Base-by-base conservation (phyloP, 2,113 vertebrate species). In the Genyomyrus donnyi region DNA sequence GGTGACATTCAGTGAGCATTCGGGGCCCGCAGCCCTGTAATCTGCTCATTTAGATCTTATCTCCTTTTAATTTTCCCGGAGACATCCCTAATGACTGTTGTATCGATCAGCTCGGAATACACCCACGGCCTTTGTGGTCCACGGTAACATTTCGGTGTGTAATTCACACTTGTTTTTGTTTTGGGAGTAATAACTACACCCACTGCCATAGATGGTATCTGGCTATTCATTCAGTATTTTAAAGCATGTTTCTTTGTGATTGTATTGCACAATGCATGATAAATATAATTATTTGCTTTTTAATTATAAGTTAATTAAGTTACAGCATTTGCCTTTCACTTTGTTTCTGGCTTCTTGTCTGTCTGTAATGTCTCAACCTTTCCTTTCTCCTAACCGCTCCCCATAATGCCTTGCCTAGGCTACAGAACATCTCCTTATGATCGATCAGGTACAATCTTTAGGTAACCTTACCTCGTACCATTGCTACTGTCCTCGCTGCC, bases 401-500 rank as follows among this genome's bases (percentile, higher is more conserved):
- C 89, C 31, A 80, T 88, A 89, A 90, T 91, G 87, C 87, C 42
- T 90, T 92, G 89, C 83, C 94, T 93, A 97, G 96, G 95, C 94
- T 95, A 95, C 94, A 95, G 93, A 93, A 95, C 95, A 0, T 93
- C 95, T 93, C 95, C 94, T 77, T 95, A 96, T 85, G 96, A 96
- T 92, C 95, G 95, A 95, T 96, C 96, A 96, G 96, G 96, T 96
- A 95, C 87, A 90, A 89, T 92, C 93, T 93, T 94, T 92, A 94
- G 95, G 91, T 89, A 90, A 91, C 91, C 91, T 91, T 86, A 84
- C 66, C 31, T 87, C 83, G 89, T 53, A 90, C 91, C 90, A 58
- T 83, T 90, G 88, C 87, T 50, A 88, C 85, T 92, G 62, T 62
- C 53, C 90, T 88, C 89, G 49, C 83, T 88, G 90, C 56, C 45